These are phyloP conservation scores for Tromatobia lineatoria DNA, from an alignment of 2,888 invertebrate genomes.

Conservation along the genomic window DNA sequence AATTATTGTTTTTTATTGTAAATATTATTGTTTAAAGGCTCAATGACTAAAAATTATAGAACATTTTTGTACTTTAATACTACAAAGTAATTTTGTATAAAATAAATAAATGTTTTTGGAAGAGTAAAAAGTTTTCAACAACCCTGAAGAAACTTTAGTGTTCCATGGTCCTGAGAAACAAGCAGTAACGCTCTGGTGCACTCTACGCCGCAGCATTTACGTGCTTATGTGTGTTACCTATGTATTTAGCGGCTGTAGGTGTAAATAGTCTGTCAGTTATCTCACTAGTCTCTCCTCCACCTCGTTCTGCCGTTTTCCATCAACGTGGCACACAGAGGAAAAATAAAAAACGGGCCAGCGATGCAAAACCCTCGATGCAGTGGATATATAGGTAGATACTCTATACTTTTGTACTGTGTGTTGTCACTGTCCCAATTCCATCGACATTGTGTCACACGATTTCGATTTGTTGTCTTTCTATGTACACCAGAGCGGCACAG, in stretches of 20 bases:
- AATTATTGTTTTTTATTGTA: too few relatives aligned
- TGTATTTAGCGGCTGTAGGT: not conserved
- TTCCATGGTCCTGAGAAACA: constrained; percentile 49
- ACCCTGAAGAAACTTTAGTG: constrained; percentile 19
- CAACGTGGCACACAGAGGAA: not conserved
- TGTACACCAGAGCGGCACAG: not conserved
- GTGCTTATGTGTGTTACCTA: constrained; percentile 7
- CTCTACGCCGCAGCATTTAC: constrained; percentile 66
- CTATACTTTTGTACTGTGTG: constrained; percentile 38
- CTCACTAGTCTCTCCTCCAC: not conserved
- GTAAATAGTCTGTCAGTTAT: constrained; percentile 1
- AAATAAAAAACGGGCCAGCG: constrained; percentile 49
- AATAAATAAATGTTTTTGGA: not conserved
- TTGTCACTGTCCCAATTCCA: constrained; percentile 78
- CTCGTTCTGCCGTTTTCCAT: constrained; percentile 9
- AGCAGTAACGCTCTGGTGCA: constrained; percentile 76
- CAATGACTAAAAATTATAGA: too few relatives aligned
- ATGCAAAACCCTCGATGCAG: constrained; percentile 52
- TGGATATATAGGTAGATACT: not conserved
- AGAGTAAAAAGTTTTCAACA: not conserved
- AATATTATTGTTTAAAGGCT: too few relatives aligned
- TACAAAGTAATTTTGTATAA: too few relatives aligned
- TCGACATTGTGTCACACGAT: constrained; percentile 76
- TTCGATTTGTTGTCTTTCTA: constrained; percentile 69
- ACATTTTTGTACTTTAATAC: too few relatives aligned